These are phyloP conservation scores for Poeciliopsis turrubarensis DNA, from an alignment of 2,113 vertebrate genomes.

Conservation along the genomic window DNA sequence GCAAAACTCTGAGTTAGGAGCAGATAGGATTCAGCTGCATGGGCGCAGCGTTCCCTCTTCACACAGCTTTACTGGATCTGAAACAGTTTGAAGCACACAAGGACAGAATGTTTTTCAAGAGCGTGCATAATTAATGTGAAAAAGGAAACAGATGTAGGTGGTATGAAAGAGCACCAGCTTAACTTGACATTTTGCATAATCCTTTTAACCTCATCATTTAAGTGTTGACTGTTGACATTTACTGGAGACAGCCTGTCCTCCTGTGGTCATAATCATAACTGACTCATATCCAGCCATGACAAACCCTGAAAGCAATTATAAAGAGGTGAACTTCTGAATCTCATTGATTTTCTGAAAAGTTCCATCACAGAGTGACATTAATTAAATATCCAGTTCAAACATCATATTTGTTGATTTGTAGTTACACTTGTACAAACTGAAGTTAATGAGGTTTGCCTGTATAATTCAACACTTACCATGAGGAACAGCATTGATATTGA, in stretches of 20 bases:
- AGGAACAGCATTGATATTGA: slow-evolving; percentile 30
- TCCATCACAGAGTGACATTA: not conserved
- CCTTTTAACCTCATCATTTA: not conserved
- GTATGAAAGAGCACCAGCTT: not conserved
- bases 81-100: not conserved
- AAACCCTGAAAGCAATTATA: not conserved
- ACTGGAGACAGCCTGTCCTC: not conserved
- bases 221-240: not conserved
- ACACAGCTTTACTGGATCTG: not conserved
- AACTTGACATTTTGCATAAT: not conserved
- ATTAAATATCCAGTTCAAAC: not conserved
- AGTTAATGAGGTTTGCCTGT: slow-evolving; percentile 9
- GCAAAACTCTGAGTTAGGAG: not conserved
- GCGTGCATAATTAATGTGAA: not conserved
- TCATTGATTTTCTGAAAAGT: not conserved
- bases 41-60: not conserved
- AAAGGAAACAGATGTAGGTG: not conserved
- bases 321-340: not conserved
- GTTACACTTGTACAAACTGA: not conserved
- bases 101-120: not conserved
- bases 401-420: not conserved
- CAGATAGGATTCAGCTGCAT: too few relatives aligned
- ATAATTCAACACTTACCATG: slow-evolving; percentile 1
- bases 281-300: not conserved
- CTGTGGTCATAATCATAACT: not conserved